These are phyloP conservation scores for Drosophila lacteicornis DNA, from an alignment of 1,140 invertebrate genomes.

Conservation along the genomic window DNA sequence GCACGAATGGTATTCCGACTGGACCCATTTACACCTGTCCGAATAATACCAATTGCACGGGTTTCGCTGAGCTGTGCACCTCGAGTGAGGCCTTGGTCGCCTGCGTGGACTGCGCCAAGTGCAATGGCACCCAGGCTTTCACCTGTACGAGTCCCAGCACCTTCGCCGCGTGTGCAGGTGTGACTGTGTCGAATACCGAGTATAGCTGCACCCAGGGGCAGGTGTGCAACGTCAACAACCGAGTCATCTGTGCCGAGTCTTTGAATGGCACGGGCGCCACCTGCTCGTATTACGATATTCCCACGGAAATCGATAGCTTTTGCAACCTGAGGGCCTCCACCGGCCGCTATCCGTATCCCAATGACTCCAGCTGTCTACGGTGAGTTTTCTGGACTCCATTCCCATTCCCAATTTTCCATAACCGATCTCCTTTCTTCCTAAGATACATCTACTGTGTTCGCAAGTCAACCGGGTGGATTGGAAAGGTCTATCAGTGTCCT, in stretches of 20 bases:
- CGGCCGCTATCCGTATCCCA: constrained; percentile 25
- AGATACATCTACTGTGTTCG: constrained; percentile 28
- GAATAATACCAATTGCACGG: constrained; percentile 17
- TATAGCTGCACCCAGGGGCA: constrained; percentile 9
- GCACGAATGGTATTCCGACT: constrained; percentile 5
- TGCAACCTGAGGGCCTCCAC: constrained; percentile 17
- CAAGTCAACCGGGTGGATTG: constrained; percentile 11
- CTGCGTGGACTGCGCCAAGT: constrained; percentile 41
- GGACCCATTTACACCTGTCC: constrained; percentile 23
- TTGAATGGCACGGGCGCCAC: constrained; percentile 9
- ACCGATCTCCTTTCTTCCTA: not conserved
- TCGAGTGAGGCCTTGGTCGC: not conserved
- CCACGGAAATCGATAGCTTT: constrained; percentile 2
- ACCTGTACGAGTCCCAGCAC: constrained; percentile 1
- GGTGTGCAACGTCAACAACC: constrained; percentile 33
- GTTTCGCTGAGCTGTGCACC: constrained; percentile 1
- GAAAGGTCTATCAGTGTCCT: constrained; percentile 30
- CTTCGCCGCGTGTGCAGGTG: constrained; percentile 18
- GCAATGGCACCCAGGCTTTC: not conserved
- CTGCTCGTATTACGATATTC: constrained; percentile 11
- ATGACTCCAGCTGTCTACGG: constrained; percentile 19
- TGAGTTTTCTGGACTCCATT: not conserved
- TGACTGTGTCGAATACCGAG: not conserved
- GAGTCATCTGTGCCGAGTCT: constrained; percentile 31
- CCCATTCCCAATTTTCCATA: not conserved